A percentile compares a stretch with the other conserved stretches of the same genome.
phyloP scores from a whole-genome alignment of 2,888 invertebrate species.

The Shargacucullia verbasci region DNA sequence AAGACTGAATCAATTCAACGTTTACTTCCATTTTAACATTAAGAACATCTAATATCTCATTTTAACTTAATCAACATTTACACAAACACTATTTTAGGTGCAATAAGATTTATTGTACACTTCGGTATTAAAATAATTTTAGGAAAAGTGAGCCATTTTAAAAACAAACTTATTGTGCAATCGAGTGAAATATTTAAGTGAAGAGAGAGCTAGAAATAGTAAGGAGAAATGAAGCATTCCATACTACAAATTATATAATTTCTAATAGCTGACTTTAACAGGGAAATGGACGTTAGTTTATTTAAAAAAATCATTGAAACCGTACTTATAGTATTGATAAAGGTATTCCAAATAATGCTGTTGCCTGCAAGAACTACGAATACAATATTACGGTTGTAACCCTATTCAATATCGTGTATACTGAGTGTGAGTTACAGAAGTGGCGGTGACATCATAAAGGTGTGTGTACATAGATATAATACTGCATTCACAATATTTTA shows the following conservation, averaged over 20 bases:
- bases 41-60: constrained; percentile 63
- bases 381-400: constrained; percentile 59
- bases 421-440: constrained; percentile 69
- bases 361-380: constrained; percentile 71
- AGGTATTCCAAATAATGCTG: constrained; percentile 65
- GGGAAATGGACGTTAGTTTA: constrained; percentile 87
- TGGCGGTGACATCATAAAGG: constrained; percentile 65
- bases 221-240: constrained; percentile 88
- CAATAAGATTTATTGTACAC: constrained; percentile 75
- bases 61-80: constrained; percentile 67
- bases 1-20: constrained; percentile 59
- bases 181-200: constrained; percentile 87
- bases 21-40: constrained; percentile 68
- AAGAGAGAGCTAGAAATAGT: constrained; percentile 85
- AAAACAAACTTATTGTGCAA: constrained; percentile 87
- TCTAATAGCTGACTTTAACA: constrained; percentile 89
- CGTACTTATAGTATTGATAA: constrained; percentile 65
- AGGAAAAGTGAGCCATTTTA: constrained; percentile 90
- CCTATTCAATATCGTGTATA: constrained; percentile 71
- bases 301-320: constrained; percentile 67
- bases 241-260: constrained; percentile 84
- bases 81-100: constrained; percentile 79
- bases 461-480: constrained; percentile 62
- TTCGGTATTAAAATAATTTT: constrained; percentile 74
- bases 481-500: constrained; percentile 66